phyloP scores from a whole-genome alignment of 1,140 invertebrate species.

The Cydia pomonella region DNA sequence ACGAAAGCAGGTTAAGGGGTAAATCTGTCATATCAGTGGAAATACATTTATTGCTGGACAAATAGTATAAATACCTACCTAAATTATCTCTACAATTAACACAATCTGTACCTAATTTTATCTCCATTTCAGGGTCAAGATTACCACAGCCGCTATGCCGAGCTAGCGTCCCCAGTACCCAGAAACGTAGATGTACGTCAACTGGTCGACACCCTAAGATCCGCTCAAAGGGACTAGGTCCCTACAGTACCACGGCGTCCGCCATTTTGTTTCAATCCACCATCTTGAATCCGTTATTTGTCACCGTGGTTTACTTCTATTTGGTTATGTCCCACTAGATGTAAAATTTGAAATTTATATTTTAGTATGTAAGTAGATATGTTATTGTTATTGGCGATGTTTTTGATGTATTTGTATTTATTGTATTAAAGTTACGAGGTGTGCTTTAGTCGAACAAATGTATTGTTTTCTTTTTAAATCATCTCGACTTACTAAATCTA shows the following conservation, averaged over 20 bases:
- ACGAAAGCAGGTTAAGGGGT: too few species aligned
- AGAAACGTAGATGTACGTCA: constrained; percentile 54
- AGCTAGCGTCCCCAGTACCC: constrained; percentile 58
- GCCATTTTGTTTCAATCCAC: constrained; percentile 30
- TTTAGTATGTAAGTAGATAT: constrained; percentile 8
- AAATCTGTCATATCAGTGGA: too few species aligned
- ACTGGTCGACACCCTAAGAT: constrained; percentile 49
- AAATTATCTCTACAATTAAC: too few species aligned
- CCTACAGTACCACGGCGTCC: constrained; percentile 38
- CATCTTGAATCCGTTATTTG: neutral
- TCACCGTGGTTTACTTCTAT: neutral
- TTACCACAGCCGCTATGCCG: constrained; percentile 59
- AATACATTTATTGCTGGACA: too few species aligned
- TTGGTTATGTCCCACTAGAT: constrained; percentile 34
- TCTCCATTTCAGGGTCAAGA: constrained; percentile 38
- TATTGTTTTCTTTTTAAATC: constrained; percentile 37
- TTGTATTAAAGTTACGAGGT: constrained; percentile 54
- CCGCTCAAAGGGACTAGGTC: constrained; percentile 38
- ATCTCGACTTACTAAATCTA: too few species aligned
- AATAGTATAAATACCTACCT: too few species aligned
- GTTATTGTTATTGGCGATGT: constrained; percentile 9
- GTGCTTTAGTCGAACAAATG: constrained; percentile 50
- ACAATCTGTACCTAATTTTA: too few species aligned
- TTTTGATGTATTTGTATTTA: constrained; percentile 32
- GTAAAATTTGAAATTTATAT: constrained; percentile 23